Conservation (phyloP, 2,888 invertebrate genomes). For the Peribatodes rhomboidaria region DNA sequence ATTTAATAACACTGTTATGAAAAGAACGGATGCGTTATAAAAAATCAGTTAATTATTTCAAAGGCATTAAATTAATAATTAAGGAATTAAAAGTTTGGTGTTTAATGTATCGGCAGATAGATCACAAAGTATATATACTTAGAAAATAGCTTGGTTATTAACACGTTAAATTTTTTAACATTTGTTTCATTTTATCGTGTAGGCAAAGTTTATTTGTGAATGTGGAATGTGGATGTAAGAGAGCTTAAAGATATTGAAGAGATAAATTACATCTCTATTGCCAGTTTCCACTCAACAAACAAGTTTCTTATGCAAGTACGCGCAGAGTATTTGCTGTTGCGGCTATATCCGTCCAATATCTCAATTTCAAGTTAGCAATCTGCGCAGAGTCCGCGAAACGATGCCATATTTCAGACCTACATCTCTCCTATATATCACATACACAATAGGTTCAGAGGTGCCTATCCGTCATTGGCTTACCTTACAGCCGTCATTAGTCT, state of each 20-base stretch:
- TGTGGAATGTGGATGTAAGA: constrained; percentile 1
- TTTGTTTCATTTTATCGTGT: too few relatives aligned
- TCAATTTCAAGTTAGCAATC: constrained; percentile 51
- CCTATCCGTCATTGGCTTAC: constrained; percentile 83
- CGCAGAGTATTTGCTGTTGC: constrained; percentile 28
- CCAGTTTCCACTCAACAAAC: constrained; percentile 26
- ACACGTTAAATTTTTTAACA: too few relatives aligned
- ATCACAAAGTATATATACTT: too few relatives aligned
- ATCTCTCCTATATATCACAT: constrained; percentile 62
- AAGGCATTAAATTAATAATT: too few relatives aligned
- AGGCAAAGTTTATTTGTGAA: too few relatives aligned
- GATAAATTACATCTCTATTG: constrained; percentile 30
- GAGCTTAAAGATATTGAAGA: constrained; percentile 7
- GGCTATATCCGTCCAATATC: constrained; percentile 43
- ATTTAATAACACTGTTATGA: too few relatives aligned
- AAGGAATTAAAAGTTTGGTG: too few relatives aligned
- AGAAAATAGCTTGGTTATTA: too few relatives aligned
- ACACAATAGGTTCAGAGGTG: constrained; percentile 82
- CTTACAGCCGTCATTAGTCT: constrained; percentile 75
- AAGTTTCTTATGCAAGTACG: constrained; percentile 29
- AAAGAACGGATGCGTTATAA: too few relatives aligned
- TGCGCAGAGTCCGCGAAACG: constrained; percentile 56
- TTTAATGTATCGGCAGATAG: too few relatives aligned
- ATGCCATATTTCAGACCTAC: constrained; percentile 58
- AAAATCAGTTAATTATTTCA: too few relatives aligned